Evolutionary conservation across 2,113 vertebrate genomes (phyloP).

Genomic region (Cavia aperea): DNA sequence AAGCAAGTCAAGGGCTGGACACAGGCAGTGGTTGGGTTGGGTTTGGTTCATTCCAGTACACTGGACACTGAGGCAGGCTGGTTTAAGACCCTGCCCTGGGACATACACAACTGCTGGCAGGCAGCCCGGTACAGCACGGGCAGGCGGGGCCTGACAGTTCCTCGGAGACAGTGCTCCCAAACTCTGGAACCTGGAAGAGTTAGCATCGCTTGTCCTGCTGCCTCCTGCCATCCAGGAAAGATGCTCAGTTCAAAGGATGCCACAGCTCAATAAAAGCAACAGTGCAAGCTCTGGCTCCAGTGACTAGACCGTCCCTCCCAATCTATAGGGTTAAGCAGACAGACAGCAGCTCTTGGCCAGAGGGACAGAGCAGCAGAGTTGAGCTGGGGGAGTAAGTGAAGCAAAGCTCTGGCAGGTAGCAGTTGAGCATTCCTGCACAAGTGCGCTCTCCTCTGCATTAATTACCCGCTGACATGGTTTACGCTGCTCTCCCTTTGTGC

Average conservation of each 20-base stretch:
- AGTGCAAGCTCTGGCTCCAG: background rate
- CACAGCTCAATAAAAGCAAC: background rate
- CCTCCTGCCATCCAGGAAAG: background rate
- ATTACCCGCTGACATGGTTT: conserved; percentile 78
- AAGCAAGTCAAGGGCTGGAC: background rate
- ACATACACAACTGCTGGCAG: background rate
- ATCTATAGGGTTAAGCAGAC: background rate
- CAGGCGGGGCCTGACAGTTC: background rate
- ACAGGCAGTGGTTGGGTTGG: background rate
- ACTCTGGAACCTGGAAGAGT: background rate
- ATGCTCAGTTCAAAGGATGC: background rate
- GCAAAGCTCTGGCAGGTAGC: background rate
- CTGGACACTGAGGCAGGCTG: background rate
- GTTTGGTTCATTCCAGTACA: background rate
- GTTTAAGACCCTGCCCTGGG: background rate
- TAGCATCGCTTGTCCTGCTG: background rate
- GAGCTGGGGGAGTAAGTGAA: conserved; percentile 37
- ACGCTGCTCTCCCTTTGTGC: conserved; percentile 73
- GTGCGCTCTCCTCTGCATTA: conserved; percentile 74
- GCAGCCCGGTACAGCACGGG: background rate
- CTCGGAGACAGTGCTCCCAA: background rate
- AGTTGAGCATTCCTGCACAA: conserved; percentile 67
- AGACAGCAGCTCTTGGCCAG: background rate
- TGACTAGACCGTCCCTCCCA: background rate
- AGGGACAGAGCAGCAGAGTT: background rate